Evolutionary conservation across 2,113 vertebrate species (phyloP).

Genomic region (Nettapus auritus): DNA sequence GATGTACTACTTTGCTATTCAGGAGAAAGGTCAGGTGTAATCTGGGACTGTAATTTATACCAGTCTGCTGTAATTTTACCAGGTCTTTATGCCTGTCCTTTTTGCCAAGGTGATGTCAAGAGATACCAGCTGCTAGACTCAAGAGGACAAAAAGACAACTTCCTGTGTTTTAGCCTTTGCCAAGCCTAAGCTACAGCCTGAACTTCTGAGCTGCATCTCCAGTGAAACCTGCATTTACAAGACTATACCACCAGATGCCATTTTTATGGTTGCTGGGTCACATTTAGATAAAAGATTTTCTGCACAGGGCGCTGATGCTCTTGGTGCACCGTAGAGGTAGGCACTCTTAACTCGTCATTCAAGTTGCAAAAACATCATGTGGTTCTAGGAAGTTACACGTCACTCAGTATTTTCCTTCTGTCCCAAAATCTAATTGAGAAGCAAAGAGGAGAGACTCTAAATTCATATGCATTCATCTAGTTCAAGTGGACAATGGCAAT

Average conservation of each 20-base stretch:
- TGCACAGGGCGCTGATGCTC: background rate
- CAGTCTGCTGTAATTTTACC: constrained; percentile 6
- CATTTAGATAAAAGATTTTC: background rate
- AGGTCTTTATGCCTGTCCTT: background rate
- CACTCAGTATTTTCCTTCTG: background rate
- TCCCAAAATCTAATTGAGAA: background rate
- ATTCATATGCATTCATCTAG: background rate
- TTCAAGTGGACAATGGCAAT: background rate
- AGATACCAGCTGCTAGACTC: background rate
- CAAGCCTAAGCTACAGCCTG: background rate
- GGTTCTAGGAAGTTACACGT: background rate
- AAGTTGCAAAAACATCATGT: background rate
- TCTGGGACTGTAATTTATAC: background rate
- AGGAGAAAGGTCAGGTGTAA: background rate
- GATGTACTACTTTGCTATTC: background rate
- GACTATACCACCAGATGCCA: background rate
- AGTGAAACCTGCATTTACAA: background rate
- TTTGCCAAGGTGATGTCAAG: background rate
- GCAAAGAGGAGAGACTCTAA: background rate
- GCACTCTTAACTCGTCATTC: background rate
- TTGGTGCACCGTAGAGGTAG: background rate
- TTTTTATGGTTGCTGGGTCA: background rate
- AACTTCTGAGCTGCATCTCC: background rate
- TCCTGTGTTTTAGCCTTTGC: background rate
- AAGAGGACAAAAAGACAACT: background rate